These are phyloP conservation scores for Galerucella pusilla DNA, from an alignment of 2,888 invertebrate species.

Conservation along the genomic window DNA sequence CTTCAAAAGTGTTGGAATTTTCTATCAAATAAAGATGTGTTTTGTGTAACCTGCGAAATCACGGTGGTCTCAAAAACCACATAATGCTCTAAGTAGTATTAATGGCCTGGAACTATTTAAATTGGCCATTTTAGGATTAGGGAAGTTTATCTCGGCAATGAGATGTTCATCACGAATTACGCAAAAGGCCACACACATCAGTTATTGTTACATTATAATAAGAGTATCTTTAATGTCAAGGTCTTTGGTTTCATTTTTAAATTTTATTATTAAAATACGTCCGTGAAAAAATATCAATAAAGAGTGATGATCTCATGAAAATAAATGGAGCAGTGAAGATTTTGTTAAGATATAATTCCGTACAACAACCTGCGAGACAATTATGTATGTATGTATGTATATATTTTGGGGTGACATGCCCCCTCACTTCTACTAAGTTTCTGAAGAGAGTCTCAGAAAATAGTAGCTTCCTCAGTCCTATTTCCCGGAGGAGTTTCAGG, in stretches of 20 bases:
- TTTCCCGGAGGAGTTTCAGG: too few relatives aligned
- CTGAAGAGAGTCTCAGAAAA: too few relatives aligned
- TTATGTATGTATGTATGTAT: too few relatives aligned
- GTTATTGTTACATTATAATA: background rate
- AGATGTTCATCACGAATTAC: constrained; percentile 19
- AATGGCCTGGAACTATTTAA: constrained; percentile 17
- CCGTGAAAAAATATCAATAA: too few relatives aligned
- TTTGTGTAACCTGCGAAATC: constrained; percentile 11
- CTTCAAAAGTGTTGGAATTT: background rate
- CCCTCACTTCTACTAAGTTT: too few relatives aligned
- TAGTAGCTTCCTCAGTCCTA: too few relatives aligned
- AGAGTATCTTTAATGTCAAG: background rate
- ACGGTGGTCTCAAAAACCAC: constrained; percentile 12
- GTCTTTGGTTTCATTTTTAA: background rate
- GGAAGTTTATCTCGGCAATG: constrained; percentile 22
- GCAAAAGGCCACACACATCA: constrained; percentile 26
- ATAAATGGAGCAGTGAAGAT: too few relatives aligned
- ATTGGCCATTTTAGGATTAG: constrained; percentile 20
- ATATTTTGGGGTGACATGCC: too few relatives aligned
- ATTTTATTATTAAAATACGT: too few relatives aligned
- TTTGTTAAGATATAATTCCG: background rate
- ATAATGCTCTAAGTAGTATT: constrained; percentile 18
- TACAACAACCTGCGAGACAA: too few relatives aligned
- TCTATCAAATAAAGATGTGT: background rate
- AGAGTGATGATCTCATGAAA: too few relatives aligned